Evolutionary conservation across 1,140 invertebrate genomes (phyloP), one percentile per base, ranked within the genome.

Genomic region (Macrotrachela quadricornifera): DNA sequence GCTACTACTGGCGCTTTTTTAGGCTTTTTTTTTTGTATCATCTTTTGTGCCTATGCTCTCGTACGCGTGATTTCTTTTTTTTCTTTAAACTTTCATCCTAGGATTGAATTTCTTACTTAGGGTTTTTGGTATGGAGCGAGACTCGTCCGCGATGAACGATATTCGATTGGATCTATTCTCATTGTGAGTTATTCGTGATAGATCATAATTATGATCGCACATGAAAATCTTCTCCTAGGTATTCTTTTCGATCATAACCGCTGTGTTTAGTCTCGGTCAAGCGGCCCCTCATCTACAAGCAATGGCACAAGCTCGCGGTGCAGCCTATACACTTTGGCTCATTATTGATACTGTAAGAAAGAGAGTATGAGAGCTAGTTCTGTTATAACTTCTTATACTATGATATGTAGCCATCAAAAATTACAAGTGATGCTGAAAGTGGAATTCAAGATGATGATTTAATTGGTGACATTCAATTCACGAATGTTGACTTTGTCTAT

Each of bases 221-320:
- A 48, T 0, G 52, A n/a, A n/a, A n/a, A n/a, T n/a, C n/a, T n/a
- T n/a, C n/a, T n/a, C n/a, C n/a, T n/a, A n/a, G n/a, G n/a, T 54
- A 8, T 55, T 69, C 56, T 70, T 68, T 52, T 51, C 79, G 38
- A 80, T 90, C 1, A 69, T 92, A 40, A 79, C 79, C 61, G 85
- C 81, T 8, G 82, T 83, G 0, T 82, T 86, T 66, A 83, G 81
- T 61, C 72, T 88, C 9, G 80, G 84, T 41, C 77, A 86, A 60
- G 79, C 85, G 3, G 79, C 81, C 11, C 84, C 85, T 0, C 81
- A 79, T 59, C 59, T 87, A 1, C 79, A 83, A 59, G 75, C 77
- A 6, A 79, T 88, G 62, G 76, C 79, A 10, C 75, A 75, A 0
- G 83, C 82, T 0, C 71, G 79, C 54, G 82, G 81, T 37, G 79